Percentiles rank a stretch among this genome's conserved stretches.
phyloP scores from a whole-genome alignment of 2,888 invertebrate genomes.

The Drosophila nigricruria region DNA sequence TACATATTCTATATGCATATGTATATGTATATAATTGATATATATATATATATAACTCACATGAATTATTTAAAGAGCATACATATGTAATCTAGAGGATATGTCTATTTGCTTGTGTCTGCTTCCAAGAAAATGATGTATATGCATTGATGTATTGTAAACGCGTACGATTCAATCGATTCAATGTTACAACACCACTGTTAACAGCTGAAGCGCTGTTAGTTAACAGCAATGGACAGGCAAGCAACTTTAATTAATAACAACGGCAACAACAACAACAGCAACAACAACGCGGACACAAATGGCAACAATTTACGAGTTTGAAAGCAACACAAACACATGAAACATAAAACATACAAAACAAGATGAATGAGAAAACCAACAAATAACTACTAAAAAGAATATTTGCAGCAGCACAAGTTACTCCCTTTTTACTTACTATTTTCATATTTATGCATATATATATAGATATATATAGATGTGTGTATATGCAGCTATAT shows the following conservation, averaged over 20 bases:
- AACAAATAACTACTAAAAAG: conserved; percentile 5
- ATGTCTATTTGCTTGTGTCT: conserved; percentile 17
- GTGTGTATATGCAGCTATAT: conserved; percentile 6
- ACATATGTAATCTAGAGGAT: conserved; percentile 13
- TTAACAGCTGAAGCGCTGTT: conserved; percentile 4
- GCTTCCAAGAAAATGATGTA: neutral
- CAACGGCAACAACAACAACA: conserved; percentile 32
- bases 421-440: conserved; percentile 23
- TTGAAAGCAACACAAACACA: conserved; percentile 18
- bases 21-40: neutral
- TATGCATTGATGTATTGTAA: conserved; percentile 15
- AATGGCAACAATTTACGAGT: conserved; percentile 53
- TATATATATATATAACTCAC: conserved; percentile 3
- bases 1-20: conserved; percentile 5
- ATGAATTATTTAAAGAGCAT: conserved; percentile 6
- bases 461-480: conserved; percentile 7
- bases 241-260: conserved; percentile 20
- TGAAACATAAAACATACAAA: neutral
- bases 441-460: conserved; percentile 10
- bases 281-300: conserved; percentile 38
- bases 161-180: conserved; percentile 39
- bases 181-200: conserved; percentile 8
- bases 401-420: conserved; percentile 46
- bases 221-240: neutral
- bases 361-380: neutral